Base-by-base conservation (phyloP, 2,797 vertebrate species). In the Lemur catta region DNA sequence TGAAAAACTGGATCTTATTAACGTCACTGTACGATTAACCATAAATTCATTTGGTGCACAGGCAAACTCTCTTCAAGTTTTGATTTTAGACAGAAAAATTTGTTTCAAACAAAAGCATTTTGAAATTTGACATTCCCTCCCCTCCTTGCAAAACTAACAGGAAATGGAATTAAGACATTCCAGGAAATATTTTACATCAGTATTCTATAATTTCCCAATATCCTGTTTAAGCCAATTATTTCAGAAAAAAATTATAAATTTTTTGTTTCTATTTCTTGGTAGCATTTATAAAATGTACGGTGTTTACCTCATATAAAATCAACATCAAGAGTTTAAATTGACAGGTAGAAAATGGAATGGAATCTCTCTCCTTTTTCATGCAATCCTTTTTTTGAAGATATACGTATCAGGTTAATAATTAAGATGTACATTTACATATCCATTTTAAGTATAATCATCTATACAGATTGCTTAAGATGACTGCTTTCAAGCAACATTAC, bases 121-220 rank as follows among this genome's bases (percentile, higher is more conserved):
- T n/a, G 20, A 79, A 97, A 80, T 46, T 69, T 52, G 35, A 78
- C 11, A 50, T 43, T 18, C 3, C 12, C 17, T 3, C 14, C 17
- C 20, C 11, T 15, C 8, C 76, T 33, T 22, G 15, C 22, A 86
- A 89, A 95, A 81, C 35, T 92, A 95, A 86, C 3, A 93, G 71
- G 41, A 91, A 95, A 72, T 82, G 7, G 43, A 96, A 96, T 92
- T 43, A 88, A 84, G 84, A 94, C 12, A 74, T 35, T 94, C 9
- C 41, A 46, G 50, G 55, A 52, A 89, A 86, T 48, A 82, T 67
- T 50, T 96, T 89, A 92, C 24, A 89, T 65, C 18, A 81, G 67
- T 65, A 65, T 92, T 94, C 94, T 78, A 33, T 69, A 84, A 96
- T 88, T 92, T 93, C 46, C 55, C 88, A 96, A 88, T 88, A 93